phyloP scores from a whole-genome alignment of 1,140 invertebrate genomes.

The Nixonia krombeini region DNA sequence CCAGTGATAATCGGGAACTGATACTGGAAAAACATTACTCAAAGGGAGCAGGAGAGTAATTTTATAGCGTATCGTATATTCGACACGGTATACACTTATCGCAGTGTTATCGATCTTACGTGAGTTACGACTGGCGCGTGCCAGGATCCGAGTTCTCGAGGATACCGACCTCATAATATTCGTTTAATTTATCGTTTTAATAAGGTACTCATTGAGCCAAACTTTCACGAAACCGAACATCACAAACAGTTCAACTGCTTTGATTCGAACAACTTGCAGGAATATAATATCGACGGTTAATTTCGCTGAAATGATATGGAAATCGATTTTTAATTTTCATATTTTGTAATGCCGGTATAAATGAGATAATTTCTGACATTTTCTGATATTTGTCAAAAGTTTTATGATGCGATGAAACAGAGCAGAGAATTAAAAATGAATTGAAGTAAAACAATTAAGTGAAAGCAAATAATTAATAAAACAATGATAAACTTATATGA shows the following conservation, averaged over 20 bases:
- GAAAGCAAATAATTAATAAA: too few relatives aligned
- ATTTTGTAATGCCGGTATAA: too few relatives aligned
- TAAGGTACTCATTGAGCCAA: constrained; percentile 43
- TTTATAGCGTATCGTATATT: constrained; percentile 35
- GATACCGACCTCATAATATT: constrained; percentile 44
- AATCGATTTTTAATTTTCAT: too few relatives aligned
- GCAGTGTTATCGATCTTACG: constrained; percentile 45
- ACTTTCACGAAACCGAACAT: constrained; percentile 40
- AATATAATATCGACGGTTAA: constrained; percentile 27
- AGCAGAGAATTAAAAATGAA: too few relatives aligned
- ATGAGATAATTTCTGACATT: too few relatives aligned
- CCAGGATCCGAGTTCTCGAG: constrained; percentile 42
- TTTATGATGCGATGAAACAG: too few relatives aligned
- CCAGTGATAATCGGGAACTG: constrained; percentile 43
- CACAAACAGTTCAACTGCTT: constrained; percentile 29
- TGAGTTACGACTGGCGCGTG: constrained; percentile 49
- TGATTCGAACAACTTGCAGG: constrained; percentile 11
- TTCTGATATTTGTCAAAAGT: too few relatives aligned
- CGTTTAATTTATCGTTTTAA: constrained; percentile 47
- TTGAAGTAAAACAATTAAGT: too few relatives aligned
- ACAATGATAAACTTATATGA: too few relatives aligned
- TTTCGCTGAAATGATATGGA: constrained; percentile 9
- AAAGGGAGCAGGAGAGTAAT: constrained; percentile 40
- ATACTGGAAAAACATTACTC: constrained; percentile 49
- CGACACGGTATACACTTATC: constrained; percentile 46